These are phyloP conservation scores for Mustelus asterias DNA, from an alignment of 2,113 vertebrate species.

Conservation along the genomic window DNA sequence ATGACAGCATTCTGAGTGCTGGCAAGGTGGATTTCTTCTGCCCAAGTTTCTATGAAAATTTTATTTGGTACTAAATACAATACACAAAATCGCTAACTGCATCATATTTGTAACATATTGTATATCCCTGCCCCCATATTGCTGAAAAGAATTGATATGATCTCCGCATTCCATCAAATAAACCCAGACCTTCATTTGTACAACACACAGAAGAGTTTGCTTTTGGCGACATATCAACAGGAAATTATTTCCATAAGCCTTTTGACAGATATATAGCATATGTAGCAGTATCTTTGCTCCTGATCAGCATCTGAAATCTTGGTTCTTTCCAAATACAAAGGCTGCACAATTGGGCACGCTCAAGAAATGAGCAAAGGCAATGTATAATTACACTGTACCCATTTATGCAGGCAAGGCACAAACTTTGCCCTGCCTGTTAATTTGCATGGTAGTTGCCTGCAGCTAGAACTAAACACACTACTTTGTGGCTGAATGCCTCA, in stretches of 20 bases:
- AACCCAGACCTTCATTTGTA: not conserved
- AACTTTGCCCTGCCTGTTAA: too few species aligned
- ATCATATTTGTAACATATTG: not conserved
- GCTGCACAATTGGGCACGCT: not conserved
- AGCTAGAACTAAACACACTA: too few species aligned
- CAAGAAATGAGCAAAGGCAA: not conserved
- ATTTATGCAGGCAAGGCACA: not conserved
- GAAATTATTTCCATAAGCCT: slow-evolving; percentile 13
- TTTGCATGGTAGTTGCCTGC: too few species aligned
- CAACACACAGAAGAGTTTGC: not conserved
- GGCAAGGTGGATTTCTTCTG: not conserved
- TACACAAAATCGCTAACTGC: not conserved
- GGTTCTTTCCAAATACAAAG: not conserved
- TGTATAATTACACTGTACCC: not conserved
- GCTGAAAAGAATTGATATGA: not conserved
- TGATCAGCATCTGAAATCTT: not conserved
- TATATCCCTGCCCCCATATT: not conserved
- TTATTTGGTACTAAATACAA: not conserved
- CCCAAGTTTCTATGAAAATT: not conserved
- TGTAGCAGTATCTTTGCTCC: not conserved
- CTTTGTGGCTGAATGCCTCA: too few species aligned
- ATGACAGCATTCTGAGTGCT: not conserved
- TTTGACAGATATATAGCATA: not conserved
- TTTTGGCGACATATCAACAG: not conserved
- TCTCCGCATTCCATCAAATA: not conserved